Evolutionary conservation across 2,888 invertebrate species (phyloP), one percentile per base, ranked within the genome.

Genomic region (Eremobia ochroleuca): DNA sequence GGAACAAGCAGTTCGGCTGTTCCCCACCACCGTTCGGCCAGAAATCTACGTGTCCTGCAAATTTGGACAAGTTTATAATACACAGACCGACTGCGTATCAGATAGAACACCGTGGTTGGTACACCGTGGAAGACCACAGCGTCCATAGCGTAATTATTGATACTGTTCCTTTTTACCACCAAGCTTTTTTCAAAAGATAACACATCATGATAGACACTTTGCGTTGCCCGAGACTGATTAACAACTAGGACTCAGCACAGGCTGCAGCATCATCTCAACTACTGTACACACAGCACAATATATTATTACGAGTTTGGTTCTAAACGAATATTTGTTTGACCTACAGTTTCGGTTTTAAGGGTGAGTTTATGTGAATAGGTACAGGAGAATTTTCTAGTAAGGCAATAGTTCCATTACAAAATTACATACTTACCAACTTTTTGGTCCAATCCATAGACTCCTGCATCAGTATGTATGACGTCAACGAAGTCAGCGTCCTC

Each of bases 21-120:
- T 91, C 86, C 1, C 88, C 73, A 0, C 97, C 97, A 8, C 91
- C 87, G 92, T 97, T 97, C 0, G 95, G 95, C 89, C 83, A 96
- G 91, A 91, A 96, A 89, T 97, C 96, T 3, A 90, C 93, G 79
- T 97, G 94, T 2, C 95, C 97, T 97, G 92, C 0, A 4, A n/a
- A 71, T 37, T 18, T 31, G 2, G 4, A n/a, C 0, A 52, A 40
- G 2, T 31, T 58, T 73, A 34, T 34, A 73, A 43, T 18, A 43
- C 8, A 13, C 15, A 11, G 4, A 18, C 18, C 1, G 34, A 68
- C 28, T 5, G 9, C 13, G 15, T 31, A 28, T 6, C 21, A 40
- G 28, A 66, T 43, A 21, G 11, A 28, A 18, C 40, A 5, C 28
- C 65, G 40, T 40, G 40, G 5, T n/a, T n/a, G n/a, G n/a, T n/a